A percentile compares a stretch with the other conserved stretches of the same genome.
phyloP scores from a whole-genome alignment of 2,888 invertebrate genomes.

The Stegophylla sp. region DNA sequence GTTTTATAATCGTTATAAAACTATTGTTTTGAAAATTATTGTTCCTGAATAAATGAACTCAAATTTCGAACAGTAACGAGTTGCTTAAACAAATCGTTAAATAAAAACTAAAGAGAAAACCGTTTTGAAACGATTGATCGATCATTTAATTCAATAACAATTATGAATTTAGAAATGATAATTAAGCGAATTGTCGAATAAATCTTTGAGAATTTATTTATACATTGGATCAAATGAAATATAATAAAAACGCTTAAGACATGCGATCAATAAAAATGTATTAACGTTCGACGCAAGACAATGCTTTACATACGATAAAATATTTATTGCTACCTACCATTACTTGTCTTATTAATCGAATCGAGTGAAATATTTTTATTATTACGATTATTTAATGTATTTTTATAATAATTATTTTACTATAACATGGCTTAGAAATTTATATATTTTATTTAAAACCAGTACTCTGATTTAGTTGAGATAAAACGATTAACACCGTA shows the following conservation, averaged over 20 bases:
- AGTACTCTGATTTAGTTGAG: conserved; percentile 36
- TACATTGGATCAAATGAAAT: neutral
- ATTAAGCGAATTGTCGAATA: neutral
- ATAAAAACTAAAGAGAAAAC: neutral
- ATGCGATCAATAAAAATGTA: neutral
- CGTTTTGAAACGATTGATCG: neutral
- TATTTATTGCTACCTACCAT: conserved; percentile 3
- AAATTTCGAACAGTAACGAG: no score
- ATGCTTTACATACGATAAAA: conserved; percentile 3
- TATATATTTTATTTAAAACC: conserved; percentile 52
- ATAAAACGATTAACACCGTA: conserved; percentile 47
- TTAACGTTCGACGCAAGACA: neutral
- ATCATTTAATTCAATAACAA: no score
- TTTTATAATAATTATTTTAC: conserved; percentile 49
- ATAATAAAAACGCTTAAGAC: neutral
- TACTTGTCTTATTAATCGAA: conserved; percentile 2
- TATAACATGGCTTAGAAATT: conserved; percentile 34
- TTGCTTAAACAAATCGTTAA: no score
- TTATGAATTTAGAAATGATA: no score
- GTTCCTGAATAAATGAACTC: no score
- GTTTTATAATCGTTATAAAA: no score
- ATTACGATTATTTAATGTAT: conserved; percentile 23
- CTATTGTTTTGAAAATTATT: no score
- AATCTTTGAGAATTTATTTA: neutral
- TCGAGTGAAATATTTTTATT: conserved; percentile 35